A percentile compares a stretch with the other conserved stretches of the same genome.
phyloP scores from a whole-genome alignment of 2,888 invertebrate genomes.

The Linyphia triangularis region DNA sequence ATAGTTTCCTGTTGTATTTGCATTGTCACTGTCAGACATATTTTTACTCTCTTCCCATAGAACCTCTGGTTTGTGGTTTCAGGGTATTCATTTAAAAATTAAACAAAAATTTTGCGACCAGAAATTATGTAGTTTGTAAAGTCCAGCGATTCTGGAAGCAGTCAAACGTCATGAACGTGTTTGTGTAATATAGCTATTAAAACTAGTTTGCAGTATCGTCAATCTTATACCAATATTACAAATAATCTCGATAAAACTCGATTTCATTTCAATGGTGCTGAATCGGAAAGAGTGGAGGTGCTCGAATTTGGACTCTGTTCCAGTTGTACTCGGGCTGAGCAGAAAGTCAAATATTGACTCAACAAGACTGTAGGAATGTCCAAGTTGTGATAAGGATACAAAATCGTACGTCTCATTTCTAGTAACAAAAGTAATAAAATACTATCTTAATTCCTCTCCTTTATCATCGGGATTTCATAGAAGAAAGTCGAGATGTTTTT shows the following conservation, averaged over 20 bases:
- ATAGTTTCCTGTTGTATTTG: no score
- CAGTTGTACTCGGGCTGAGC: not conserved
- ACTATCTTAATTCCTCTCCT: constrained; percentile 13
- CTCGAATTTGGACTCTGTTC: constrained; percentile 30
- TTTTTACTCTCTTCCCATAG: no score
- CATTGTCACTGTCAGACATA: no score
- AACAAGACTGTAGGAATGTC: constrained; percentile 49
- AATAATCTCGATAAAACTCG: not conserved
- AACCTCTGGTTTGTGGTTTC: no score
- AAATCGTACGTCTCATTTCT: not conserved
- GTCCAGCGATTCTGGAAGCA: no score
- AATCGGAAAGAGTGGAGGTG: not conserved
- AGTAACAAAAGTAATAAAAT: constrained; percentile 6
- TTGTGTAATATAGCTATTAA: no score
- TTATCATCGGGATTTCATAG: not conserved
- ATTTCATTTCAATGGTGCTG: not conserved
- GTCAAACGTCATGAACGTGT: no score
- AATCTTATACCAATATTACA: not conserved
- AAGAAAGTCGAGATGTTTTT: not conserved
- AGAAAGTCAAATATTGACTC: constrained; percentile 36
- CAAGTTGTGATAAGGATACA: constrained; percentile 30
- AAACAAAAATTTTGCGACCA: no score
- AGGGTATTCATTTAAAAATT: no score
- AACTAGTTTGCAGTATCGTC: no score
- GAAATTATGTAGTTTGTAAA: no score